Evolutionary conservation across 1,140 invertebrate genomes (phyloP).

Genomic region (Scaptodrosophila lebanonensis): DNA sequence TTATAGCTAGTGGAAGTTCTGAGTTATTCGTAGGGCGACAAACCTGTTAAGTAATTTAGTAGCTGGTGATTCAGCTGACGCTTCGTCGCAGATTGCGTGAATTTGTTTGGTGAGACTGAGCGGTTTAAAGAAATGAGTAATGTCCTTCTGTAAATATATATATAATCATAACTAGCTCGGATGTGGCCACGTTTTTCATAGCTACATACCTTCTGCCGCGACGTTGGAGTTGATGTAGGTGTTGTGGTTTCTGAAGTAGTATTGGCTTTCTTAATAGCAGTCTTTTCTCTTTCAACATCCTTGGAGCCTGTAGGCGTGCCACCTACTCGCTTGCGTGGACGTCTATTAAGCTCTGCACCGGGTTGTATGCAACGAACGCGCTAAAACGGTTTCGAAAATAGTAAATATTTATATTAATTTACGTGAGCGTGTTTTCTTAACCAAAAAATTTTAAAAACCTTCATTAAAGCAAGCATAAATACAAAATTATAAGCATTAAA

Average conservation of each 20-base stretch:
- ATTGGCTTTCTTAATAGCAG: neutral
- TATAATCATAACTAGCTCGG: neutral
- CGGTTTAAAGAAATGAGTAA: constrained; percentile 51
- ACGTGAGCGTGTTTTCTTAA: no score
- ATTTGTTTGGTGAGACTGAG: constrained; percentile 33
- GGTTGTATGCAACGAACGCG: constrained; percentile 63
- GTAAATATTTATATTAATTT: no score
- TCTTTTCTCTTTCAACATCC: constrained; percentile 19
- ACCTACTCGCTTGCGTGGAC: constrained; percentile 35
- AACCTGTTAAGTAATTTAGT: constrained; percentile 61
- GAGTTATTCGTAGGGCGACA: neutral
- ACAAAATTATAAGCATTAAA: no score
- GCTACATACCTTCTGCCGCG: constrained; percentile 33
- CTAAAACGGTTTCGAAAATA: constrained; percentile 30
- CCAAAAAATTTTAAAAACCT: no score
- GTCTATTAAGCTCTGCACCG: constrained; percentile 51
- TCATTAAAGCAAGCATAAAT: no score
- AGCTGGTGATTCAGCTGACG: constrained; percentile 51
- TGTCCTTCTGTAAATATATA: constrained; percentile 41
- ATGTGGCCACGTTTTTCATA: neutral
- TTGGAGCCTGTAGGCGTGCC: constrained; percentile 39
- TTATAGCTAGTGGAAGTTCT: neutral
- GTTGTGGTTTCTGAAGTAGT: constrained; percentile 9
- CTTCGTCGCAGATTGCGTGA: constrained; percentile 5
- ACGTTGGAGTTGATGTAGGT: constrained; percentile 29